These are phyloP conservation scores for Hydropsyche tenuis DNA, from an alignment of 1,140 invertebrate species.

Conservation along the genomic window DNA sequence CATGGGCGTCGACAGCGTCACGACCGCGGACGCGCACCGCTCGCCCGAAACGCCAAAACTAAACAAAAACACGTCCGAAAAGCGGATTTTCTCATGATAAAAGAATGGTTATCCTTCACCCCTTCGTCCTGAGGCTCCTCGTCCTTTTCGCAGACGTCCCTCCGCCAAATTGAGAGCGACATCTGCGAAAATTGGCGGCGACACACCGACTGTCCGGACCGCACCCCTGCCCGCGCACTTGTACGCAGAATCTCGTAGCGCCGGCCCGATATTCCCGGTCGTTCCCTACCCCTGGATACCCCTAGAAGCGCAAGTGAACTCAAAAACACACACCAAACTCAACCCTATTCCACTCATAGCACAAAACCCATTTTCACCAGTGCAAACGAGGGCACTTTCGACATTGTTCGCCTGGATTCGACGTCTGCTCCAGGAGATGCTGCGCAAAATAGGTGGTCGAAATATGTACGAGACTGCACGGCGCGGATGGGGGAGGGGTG, in stretches of 20 bases:
- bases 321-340: constrained; percentile 32
- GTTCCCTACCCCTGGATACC: neutral
- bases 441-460: constrained; percentile 63
- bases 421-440: constrained; percentile 63
- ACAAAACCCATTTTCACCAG: constrained; percentile 46
- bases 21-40: too few species aligned
- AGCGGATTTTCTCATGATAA: too few species aligned
- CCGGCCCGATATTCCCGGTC: constrained; percentile 61
- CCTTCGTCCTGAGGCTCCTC: neutral
- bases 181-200: constrained; percentile 30
- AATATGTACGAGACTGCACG: constrained; percentile 65
- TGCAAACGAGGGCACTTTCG: constrained; percentile 48
- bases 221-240: constrained; percentile 62
- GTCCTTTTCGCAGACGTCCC: neutral
- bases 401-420: constrained; percentile 54
- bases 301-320: neutral
- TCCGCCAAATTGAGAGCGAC: constrained; percentile 13
- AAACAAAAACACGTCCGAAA: too few species aligned
- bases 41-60: too few species aligned
- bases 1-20: too few species aligned
- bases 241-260: constrained; percentile 58
- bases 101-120: constrained; percentile 36
- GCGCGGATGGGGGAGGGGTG: constrained; percentile 58
- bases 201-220: constrained; percentile 53
- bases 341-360: constrained; percentile 40